phyloP scores from a whole-genome alignment of 2,888 invertebrate species.

The Matsumyia berberina region DNA sequence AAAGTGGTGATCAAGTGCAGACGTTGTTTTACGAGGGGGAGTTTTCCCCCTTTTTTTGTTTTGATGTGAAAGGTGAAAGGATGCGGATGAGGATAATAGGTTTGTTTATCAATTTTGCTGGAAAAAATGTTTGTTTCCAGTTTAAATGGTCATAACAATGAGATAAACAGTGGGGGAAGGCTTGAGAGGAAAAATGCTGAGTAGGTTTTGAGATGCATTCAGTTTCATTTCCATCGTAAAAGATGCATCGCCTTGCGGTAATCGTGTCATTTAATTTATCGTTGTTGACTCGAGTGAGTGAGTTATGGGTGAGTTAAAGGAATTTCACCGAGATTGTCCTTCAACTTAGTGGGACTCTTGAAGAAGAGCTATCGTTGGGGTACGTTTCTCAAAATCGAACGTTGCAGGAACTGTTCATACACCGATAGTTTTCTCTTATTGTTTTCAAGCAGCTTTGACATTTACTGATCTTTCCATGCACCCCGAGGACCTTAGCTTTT shows the following conservation, averaged over 20 bases:
- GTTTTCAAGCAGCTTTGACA: too few species aligned
- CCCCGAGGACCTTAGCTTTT: too few species aligned
- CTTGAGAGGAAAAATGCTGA: background rate
- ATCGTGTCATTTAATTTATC: too few species aligned
- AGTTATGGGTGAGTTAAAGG: too few species aligned
- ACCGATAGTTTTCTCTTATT: too few species aligned
- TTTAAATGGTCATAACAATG: background rate
- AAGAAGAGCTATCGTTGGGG: too few species aligned
- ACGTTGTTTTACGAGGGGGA: constrained; percentile 1
- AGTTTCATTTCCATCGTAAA: background rate
- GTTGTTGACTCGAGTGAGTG: too few species aligned
- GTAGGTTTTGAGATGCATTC: background rate
- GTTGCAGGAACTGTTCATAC: too few species aligned
- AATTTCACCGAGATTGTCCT: too few species aligned
- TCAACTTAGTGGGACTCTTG: too few species aligned
- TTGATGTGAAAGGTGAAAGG: background rate
- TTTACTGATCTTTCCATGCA: too few species aligned
- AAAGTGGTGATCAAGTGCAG: constrained; percentile 25
- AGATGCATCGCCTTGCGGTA: background rate
- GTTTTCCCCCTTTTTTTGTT: background rate
- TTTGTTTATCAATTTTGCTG: constrained; percentile 11
- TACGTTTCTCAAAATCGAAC: too few species aligned
- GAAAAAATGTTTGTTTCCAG: background rate
- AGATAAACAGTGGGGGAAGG: background rate
- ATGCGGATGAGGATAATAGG: background rate